A percentile compares a stretch with the other conserved stretches of the same genome.
Conservation (phyloP, 2,797 vertebrate species). For the Squalus acanthias region DNA sequence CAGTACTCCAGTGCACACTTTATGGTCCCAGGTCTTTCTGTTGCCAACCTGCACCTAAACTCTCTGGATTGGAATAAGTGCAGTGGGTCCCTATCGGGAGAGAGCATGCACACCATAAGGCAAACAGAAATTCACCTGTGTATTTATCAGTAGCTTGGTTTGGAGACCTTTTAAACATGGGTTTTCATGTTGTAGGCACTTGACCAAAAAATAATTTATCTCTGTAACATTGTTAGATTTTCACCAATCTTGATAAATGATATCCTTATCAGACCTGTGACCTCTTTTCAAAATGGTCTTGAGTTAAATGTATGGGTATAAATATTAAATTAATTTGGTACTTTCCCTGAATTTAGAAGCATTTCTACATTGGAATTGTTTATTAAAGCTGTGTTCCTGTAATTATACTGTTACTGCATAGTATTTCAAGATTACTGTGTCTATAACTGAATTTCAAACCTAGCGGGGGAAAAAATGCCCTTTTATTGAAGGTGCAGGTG, state of each 20-base stretch:
- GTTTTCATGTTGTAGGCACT: not conserved
- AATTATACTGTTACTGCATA: not conserved
- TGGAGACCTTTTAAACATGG: not conserved
- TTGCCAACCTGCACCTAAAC: not conserved
- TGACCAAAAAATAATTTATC: not conserved
- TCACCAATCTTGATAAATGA: not conserved
- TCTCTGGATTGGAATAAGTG: not conserved
- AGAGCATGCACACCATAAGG: not conserved
- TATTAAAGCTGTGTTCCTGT: not conserved
- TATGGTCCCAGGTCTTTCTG: not conserved
- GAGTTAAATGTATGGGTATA: not conserved
- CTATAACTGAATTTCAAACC: not conserved
- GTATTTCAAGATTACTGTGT: not conserved
- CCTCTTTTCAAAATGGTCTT: no score
- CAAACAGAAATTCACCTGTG: not conserved
- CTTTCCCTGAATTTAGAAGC: not conserved
- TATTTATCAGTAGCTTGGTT: not conserved
- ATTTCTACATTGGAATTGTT: not conserved
- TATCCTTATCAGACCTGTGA: not conserved
- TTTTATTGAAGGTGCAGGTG: not conserved
- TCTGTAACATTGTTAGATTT: not conserved
- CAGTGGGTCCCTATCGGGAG: not conserved
- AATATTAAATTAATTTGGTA: not conserved
- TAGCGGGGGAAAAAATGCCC: not conserved
- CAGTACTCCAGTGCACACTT: not conserved